phyloP scores from a whole-genome alignment of 2,888 invertebrate species.

The Melikaiella ostensackeni region DNA sequence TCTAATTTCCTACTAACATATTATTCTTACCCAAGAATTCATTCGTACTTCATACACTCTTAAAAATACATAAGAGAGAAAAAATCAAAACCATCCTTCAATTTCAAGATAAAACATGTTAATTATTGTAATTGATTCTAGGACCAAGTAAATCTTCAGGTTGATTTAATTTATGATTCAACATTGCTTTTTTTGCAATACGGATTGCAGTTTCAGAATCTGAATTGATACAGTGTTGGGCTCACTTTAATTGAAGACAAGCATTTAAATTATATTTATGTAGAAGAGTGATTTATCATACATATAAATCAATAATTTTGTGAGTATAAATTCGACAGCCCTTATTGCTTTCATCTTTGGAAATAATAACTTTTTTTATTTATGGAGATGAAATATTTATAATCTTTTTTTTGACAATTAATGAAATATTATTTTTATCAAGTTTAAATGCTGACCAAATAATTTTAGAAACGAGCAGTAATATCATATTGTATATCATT shows the following conservation, averaged over 20 bases:
- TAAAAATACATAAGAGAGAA: constrained; percentile 5
- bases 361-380: background rate
- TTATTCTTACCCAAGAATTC: background rate
- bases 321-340: background rate
- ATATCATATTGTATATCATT: no score
- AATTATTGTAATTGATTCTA: background rate
- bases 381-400: background rate
- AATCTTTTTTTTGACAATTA: background rate
- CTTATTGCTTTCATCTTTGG: constrained; percentile 11
- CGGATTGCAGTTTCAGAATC: constrained; percentile 12
- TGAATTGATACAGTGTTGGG: background rate
- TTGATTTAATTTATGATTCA: constrained; percentile 31
- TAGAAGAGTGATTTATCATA: background rate
- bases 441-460: background rate
- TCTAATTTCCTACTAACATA: background rate
- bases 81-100: background rate
- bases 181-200: constrained; percentile 25
- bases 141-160: background rate
- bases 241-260: constrained; percentile 26
- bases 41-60: background rate
- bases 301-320: constrained; percentile 27
- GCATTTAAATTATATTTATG: constrained; percentile 9
- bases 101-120: background rate
- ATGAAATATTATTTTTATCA: background rate
- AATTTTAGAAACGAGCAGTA: background rate